A percentile compares a stretch with the other conserved stretches of the same genome.
Conservation (phyloP, 64 coral and sea anemone species). For the Porites lutea region DNA sequence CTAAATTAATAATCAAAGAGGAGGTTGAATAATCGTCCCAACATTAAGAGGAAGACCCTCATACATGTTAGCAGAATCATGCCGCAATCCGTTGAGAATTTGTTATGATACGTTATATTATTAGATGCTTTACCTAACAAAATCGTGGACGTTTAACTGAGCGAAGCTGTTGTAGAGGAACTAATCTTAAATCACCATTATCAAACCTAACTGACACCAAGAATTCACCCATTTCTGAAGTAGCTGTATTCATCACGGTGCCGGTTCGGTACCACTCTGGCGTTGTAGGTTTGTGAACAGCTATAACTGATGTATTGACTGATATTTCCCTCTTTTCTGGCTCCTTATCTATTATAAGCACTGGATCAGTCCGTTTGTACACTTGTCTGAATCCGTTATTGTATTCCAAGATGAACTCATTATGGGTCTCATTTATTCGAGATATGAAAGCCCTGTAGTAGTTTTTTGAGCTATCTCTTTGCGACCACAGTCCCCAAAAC, state of each 20-base stretch:
- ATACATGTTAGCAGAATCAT: no score
- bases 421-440: background rate
- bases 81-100: no score
- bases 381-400: background rate
- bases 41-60: no score
- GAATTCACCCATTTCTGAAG: no score
- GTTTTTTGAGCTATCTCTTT: background rate
- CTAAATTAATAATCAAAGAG: no score
- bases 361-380: background rate
- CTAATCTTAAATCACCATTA: background rate
- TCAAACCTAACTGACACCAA: background rate
- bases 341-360: constrained; percentile 17
- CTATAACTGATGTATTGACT: background rate
- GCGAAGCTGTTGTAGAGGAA: background rate
- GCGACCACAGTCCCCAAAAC: background rate
- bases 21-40: no score
- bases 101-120: no score
- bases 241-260: background rate
- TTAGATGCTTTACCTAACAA: background rate
- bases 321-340: background rate
- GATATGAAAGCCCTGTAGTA: constrained; percentile 10
- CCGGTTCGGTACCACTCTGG: background rate
- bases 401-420: background rate
- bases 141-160: background rate
- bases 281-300: background rate